Percentiles rank a stretch among this genome's conserved stretches.
phyloP scores from a whole-genome alignment of 2,113 vertebrate species.

The Oncorhynchus kisutch region DNA sequence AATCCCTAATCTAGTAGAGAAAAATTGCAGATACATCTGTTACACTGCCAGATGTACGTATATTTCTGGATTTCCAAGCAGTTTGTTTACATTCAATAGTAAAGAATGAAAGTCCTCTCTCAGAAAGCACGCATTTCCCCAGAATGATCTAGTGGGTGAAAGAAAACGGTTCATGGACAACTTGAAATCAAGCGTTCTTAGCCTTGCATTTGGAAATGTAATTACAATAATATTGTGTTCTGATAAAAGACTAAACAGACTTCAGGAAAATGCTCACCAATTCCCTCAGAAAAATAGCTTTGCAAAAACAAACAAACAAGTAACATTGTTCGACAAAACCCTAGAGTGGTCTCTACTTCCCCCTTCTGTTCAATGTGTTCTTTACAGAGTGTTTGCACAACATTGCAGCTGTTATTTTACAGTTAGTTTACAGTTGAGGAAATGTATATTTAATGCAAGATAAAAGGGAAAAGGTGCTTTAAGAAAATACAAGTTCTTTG shows the following conservation, averaged over 20 bases:
- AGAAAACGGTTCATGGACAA: too few species aligned
- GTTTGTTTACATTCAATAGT: neutral
- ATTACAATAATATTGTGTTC: too few species aligned
- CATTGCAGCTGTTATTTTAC: neutral
- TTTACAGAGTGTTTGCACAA: neutral
- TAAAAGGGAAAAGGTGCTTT: neutral
- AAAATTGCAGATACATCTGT: neutral
- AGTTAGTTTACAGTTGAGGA: too few species aligned
- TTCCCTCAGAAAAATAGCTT: neutral
- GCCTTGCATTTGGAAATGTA: too few species aligned
- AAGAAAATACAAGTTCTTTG: constrained; percentile 1
- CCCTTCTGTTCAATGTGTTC: constrained; percentile 17
- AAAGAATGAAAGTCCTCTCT: neutral
- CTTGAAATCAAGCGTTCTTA: too few species aligned
- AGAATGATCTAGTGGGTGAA: too few species aligned
- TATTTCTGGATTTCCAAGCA: neutral
- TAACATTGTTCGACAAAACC: neutral
- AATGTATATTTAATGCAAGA: neutral
- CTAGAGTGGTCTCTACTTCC: constrained; percentile 9
- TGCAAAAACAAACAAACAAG: neutral
- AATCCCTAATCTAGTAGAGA: neutral
- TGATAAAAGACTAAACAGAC: too few species aligned
- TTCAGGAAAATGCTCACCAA: neutral
- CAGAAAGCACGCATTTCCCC: neutral
- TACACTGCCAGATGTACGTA: neutral